Percentiles rank a stretch among this genome's conserved stretches.
Conservation (phyloP, 2,113 vertebrate species). For the Spermophilus dauricus region DNA sequence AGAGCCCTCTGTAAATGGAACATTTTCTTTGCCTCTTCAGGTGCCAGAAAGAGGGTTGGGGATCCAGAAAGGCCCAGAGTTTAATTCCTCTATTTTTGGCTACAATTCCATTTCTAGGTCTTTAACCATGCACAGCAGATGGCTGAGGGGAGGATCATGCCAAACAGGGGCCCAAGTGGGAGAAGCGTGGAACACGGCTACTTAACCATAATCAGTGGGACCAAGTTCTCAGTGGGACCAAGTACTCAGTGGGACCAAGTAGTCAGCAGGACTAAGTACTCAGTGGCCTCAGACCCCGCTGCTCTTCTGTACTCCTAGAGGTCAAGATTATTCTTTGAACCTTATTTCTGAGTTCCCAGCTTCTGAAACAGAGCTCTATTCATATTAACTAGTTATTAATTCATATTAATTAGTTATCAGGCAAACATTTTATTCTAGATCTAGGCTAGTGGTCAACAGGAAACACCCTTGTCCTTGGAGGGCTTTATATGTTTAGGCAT, state of each 20-base stretch:
- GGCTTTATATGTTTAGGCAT: background rate
- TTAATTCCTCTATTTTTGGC: background rate
- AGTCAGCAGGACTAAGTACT: too few relatives aligned
- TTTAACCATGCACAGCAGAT: background rate
- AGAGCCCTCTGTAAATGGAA: background rate
- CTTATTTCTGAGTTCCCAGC: background rate
- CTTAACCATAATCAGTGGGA: accelerated
- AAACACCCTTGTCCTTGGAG: background rate
- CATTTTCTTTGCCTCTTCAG: background rate
- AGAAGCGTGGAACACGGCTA: background rate
- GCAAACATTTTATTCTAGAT: background rate
- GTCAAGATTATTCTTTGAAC: background rate
- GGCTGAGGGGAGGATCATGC: background rate
- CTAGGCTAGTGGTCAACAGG: background rate
- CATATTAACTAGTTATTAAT: background rate
- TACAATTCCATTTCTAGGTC: background rate
- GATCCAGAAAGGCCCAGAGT: background rate
- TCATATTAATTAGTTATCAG: background rate
- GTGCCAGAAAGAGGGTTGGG: background rate
- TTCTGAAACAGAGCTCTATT: background rate
- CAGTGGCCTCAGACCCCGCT: background rate
- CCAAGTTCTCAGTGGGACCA: accelerated
- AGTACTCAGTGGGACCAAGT: background rate
- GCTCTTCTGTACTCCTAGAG: background rate
- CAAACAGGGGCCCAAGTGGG: background rate